phyloP scores from a whole-genome alignment of 2,888 invertebrate genomes.

The Sarcophaga variegata region DNA sequence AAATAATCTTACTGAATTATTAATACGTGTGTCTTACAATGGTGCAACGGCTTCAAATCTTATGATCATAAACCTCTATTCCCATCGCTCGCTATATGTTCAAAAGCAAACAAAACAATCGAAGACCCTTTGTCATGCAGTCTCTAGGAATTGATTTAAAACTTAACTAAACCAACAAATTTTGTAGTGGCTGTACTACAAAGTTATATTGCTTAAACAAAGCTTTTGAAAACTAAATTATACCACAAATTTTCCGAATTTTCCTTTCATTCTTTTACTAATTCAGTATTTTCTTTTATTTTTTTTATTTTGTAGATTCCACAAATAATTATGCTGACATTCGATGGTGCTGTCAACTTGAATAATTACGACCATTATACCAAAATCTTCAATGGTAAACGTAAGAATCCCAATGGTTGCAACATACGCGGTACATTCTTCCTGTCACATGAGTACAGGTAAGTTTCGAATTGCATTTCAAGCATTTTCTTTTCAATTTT shows the following conservation, averaged over 20 bases:
- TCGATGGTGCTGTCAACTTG: slow-evolving; percentile 96
- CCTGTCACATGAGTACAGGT: slow-evolving; percentile 92
- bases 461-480: slow-evolving; percentile 72
- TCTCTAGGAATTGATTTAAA: too few relatives aligned
- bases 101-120: too few relatives aligned
- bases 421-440: slow-evolving; percentile 95
- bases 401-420: slow-evolving; percentile 94
- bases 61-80: too few relatives aligned
- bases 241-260: not conserved
- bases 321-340: slow-evolving; percentile 95
- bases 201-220: not conserved
- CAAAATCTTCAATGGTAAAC: slow-evolving; percentile 90
- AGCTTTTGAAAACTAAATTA: not conserved
- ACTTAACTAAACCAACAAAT: too few relatives aligned
- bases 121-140: too few relatives aligned
- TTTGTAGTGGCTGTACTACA: too few relatives aligned
- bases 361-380: slow-evolving; percentile 94
- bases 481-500: not conserved
- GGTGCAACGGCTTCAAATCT: too few relatives aligned
- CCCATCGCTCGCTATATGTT: too few relatives aligned
- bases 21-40: too few relatives aligned
- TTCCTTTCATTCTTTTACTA: not conserved
- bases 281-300: slow-evolving; percentile 41
- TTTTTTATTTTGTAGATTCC: slow-evolving; percentile 87
- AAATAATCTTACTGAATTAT: too few relatives aligned